Percentiles rank a stretch among this genome's conserved stretches.
Evolutionary conservation across 2,113 vertebrate species (phyloP).

Genomic region (Haplotaxodon microlepis): DNA sequence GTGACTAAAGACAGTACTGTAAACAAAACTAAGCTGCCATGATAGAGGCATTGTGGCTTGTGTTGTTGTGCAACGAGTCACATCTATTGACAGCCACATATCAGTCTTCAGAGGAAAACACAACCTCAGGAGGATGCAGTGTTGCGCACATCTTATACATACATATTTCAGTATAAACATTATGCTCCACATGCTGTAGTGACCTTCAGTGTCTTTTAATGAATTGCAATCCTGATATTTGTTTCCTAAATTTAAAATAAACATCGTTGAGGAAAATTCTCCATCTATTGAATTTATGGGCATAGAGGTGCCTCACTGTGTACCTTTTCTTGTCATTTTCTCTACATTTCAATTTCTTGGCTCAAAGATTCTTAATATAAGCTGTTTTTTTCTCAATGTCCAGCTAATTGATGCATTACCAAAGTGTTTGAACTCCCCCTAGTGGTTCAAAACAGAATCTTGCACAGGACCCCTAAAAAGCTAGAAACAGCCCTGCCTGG

Average conservation of each 20-base stretch:
- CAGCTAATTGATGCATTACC: accelerated
- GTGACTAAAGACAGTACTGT: accelerated
- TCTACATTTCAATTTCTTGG: neutral
- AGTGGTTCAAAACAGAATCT: neutral
- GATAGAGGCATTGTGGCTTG: accelerated
- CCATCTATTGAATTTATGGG: accelerated
- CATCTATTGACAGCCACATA: neutral
- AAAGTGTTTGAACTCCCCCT: neutral
- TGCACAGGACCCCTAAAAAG: accelerated
- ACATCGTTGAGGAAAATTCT: accelerated
- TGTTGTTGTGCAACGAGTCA: accelerated
- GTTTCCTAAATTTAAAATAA: neutral
- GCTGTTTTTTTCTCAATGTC: neutral
- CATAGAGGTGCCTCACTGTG: neutral
- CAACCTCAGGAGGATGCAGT: neutral
- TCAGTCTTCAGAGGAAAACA: neutral
- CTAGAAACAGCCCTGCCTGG: neutral
- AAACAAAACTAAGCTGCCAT: accelerated
- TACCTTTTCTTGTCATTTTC: accelerated
- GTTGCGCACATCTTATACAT: neutral
- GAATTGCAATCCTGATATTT: neutral
- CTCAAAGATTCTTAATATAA: neutral
- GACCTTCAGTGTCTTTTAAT: accelerated
- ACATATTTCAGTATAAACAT: neutral
- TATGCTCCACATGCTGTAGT: accelerated